Conservation (phyloP, 2,888 invertebrate genomes). For the Bugulina stolonifera region DNA sequence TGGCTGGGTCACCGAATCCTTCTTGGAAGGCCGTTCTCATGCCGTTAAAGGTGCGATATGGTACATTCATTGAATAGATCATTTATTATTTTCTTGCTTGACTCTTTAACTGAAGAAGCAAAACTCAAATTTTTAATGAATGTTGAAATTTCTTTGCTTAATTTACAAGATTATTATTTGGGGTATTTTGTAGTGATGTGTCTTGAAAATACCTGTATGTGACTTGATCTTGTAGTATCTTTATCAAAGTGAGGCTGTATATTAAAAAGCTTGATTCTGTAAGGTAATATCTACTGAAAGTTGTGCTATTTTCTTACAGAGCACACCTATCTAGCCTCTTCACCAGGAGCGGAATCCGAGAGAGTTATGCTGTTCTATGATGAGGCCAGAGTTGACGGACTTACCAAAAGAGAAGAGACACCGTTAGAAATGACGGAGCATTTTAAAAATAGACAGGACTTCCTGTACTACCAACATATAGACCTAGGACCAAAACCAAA, state of each 20-base stretch:
- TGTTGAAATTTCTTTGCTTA: too few species aligned
- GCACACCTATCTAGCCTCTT: conserved; percentile 46
- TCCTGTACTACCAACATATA: conserved; percentile 47
- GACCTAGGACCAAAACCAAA: conserved; percentile 48
- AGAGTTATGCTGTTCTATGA: conserved; percentile 60
- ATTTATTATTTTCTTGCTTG: too few species aligned
- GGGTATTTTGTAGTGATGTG: too few species aligned
- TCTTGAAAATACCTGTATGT: too few species aligned
- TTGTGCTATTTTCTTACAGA: conserved; percentile 35
- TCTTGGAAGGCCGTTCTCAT: conserved; percentile 43
- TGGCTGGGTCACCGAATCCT: conserved; percentile 49
- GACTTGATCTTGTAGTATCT: neutral
- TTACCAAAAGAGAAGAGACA: conserved; percentile 55
- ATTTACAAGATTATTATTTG: too few species aligned
- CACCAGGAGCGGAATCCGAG: conserved; percentile 52
- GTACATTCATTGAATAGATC: too few species aligned
- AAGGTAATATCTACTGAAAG: conserved; percentile 4
- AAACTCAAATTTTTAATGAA: too few species aligned
- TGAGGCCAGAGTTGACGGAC: conserved; percentile 66
- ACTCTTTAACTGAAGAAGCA: too few species aligned
- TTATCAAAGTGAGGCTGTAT: neutral
- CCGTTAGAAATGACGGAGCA: conserved; percentile 50
- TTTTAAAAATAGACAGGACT: conserved; percentile 48
- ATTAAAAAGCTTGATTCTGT: too few species aligned
- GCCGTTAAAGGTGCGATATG: conserved; percentile 50